phyloP scores from a whole-genome alignment of 1,140 invertebrate genomes.

The Holcopasites calliopsidis region DNA sequence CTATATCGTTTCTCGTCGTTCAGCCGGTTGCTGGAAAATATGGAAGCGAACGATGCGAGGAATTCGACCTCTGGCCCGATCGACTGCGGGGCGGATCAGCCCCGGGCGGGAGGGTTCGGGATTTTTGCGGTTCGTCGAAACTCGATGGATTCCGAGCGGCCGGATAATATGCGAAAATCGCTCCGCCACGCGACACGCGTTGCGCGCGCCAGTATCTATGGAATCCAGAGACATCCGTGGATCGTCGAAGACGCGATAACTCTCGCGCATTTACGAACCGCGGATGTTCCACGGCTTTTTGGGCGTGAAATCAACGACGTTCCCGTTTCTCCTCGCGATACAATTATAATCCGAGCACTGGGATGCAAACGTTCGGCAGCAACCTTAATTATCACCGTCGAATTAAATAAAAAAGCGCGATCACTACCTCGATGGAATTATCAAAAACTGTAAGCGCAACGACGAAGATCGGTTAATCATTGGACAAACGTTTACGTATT shows the following conservation, averaged over 20 bases:
- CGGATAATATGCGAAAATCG: slow-evolving; percentile 28
- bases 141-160: slow-evolving; percentile 16
- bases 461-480: not conserved
- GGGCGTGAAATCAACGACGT: not conserved
- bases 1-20: not conserved
- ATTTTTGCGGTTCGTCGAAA: slow-evolving; percentile 40
- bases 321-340: too few relatives aligned
- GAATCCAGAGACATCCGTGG: not conserved
- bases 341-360: too few relatives aligned
- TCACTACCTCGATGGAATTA: too few relatives aligned
- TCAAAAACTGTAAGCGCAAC: not conserved
- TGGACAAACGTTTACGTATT: too few relatives aligned
- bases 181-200: not conserved
- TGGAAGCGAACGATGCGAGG: not conserved
- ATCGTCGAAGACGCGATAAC: slow-evolving; percentile 9
- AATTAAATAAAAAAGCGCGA: too few relatives aligned
- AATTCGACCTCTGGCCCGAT: not conserved
- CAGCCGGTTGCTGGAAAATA: not conserved
- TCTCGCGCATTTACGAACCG: not conserved
- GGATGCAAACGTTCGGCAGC: too few relatives aligned
- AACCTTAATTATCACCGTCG: too few relatives aligned
- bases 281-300: not conserved
- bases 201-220: not conserved
- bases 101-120: not conserved
- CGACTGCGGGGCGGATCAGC: not conserved